Conservation (phyloP, 2,113 vertebrate species). For the Hassar affinis region DNA sequence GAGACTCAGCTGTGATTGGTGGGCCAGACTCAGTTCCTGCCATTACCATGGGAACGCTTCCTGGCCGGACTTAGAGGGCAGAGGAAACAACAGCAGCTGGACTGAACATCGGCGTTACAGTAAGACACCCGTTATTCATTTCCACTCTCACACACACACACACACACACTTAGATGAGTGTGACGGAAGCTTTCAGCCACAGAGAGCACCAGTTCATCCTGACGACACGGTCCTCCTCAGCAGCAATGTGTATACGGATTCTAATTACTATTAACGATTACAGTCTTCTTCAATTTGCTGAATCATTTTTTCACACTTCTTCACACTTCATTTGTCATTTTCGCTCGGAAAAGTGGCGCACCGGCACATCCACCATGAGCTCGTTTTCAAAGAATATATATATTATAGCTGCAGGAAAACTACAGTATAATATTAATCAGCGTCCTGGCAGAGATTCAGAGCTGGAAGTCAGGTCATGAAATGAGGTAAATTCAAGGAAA, state of each 20-base stretch:
- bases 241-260: not conserved
- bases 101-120: conserved; percentile 53
- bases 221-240: not conserved
- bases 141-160: conserved; percentile 12
- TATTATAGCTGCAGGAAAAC: not conserved
- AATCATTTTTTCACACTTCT: no score
- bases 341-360: no score
- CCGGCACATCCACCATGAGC: no score
- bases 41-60: conserved; percentile 65
- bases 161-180: not conserved
- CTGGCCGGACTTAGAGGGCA: conserved; percentile 55
- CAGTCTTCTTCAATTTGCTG: not conserved
- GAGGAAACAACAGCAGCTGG: conserved; percentile 61
- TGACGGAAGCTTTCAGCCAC: not conserved
- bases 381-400: no score
- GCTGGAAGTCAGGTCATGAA: no score
- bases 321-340: not conserved
- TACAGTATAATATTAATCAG: not conserved
- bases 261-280: not conserved
- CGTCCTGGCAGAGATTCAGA: no score
- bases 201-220: not conserved
- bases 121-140: conserved; percentile 54
- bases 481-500: no score
- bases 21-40: conserved; percentile 62
- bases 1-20: conserved; percentile 56